A percentile compares a stretch with the other conserved stretches of the same genome.
Conservation (phyloP, 2,797 vertebrate species). For the Onychomys arenicola region DNA sequence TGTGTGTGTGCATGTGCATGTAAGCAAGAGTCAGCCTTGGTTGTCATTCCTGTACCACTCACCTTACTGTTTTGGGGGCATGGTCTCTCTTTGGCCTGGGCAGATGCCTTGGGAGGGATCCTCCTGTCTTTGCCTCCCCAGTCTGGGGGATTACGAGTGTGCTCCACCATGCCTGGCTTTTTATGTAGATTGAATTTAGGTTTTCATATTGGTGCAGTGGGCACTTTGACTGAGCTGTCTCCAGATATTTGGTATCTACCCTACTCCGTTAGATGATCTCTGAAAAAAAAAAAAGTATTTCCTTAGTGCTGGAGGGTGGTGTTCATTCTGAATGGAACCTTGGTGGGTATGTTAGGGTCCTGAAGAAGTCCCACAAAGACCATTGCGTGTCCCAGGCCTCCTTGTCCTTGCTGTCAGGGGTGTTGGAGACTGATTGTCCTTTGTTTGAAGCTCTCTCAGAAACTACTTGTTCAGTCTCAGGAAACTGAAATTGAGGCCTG, state of each 20-base stretch:
- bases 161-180: background rate
- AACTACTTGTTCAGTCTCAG: no score
- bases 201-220: background rate
- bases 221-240: background rate
- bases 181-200: background rate
- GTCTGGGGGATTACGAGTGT: background rate
- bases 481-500: no score
- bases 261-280: fast-evolving
- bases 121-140: background rate
- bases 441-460: no score
- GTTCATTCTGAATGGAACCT: background rate
- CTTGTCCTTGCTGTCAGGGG: no score
- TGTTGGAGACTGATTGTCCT: no score
- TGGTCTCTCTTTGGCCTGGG: background rate
- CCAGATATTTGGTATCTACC: background rate
- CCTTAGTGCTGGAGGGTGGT: background rate
- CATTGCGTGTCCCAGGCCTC: no score
- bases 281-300: background rate
- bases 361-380: no score
- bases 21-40: background rate
- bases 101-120: background rate
- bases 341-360: background rate
- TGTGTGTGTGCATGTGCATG: no score
- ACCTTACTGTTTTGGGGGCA: background rate
- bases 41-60: background rate